phyloP scores from a whole-genome alignment of 2,797 vertebrate species.

The Rhadinocentrus ornatus region DNA sequence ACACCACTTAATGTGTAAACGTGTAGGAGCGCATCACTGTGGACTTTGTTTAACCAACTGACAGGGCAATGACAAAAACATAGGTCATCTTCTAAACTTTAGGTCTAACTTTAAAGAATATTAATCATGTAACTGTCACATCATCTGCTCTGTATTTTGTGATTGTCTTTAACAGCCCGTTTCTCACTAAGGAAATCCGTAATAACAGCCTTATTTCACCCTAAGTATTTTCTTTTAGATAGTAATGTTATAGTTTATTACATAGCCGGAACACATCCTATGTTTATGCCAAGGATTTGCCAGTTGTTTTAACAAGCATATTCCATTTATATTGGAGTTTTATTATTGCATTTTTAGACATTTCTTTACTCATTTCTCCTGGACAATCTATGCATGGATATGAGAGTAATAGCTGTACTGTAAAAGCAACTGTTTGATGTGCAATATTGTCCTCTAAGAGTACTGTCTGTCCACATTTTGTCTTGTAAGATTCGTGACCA shows the following conservation, averaged over 20 bases:
- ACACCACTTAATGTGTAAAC: slow-evolving; percentile 30
- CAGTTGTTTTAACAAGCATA: slow-evolving; percentile 61
- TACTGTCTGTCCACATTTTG: slow-evolving; percentile 50
- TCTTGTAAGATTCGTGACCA: slow-evolving; percentile 47
- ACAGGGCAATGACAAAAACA: slow-evolving; percentile 44
- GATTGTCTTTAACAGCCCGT: slow-evolving; percentile 40
- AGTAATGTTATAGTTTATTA: slow-evolving; percentile 58
- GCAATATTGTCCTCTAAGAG: slow-evolving; percentile 67
- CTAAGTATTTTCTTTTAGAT: slow-evolving; percentile 63
- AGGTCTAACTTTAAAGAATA: slow-evolving; percentile 27
- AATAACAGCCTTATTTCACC: slow-evolving; percentile 73
- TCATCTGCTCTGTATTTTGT: slow-evolving; percentile 56
- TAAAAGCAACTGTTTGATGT: slow-evolving; percentile 63
- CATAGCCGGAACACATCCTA: slow-evolving; percentile 49
- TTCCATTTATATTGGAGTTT: slow-evolving; percentile 43
- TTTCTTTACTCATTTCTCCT: slow-evolving; percentile 60
- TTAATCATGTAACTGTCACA: slow-evolving; percentile 34
- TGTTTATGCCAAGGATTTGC: slow-evolving; percentile 66
- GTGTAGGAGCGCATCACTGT: slow-evolving; percentile 65
- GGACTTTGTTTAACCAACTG: slow-evolving; percentile 50
- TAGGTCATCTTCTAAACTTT: slow-evolving; percentile 30
- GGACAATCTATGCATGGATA: slow-evolving; percentile 76
- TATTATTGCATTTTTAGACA: slow-evolving; percentile 43
- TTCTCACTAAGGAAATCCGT: slow-evolving; percentile 39
- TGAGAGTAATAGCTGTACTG: slow-evolving; percentile 58